Percentiles rank a stretch among this genome's conserved stretches.
These are phyloP conservation scores for Nesoenas mayeri DNA, from an alignment of 2,113 vertebrate genomes.

Conservation along the genomic window DNA sequence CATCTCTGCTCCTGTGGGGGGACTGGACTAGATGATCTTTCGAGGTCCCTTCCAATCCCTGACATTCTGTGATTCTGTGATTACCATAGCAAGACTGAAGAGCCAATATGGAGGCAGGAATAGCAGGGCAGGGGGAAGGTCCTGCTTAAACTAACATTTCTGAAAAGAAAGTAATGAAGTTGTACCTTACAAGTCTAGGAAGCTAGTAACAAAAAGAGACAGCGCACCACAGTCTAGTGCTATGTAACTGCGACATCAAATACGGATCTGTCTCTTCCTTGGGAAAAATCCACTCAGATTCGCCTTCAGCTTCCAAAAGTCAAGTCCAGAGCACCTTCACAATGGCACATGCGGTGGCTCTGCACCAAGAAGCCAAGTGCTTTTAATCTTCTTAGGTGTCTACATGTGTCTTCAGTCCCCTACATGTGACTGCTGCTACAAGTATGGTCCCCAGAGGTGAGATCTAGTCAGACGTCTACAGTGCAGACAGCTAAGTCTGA, in stretches of 20 bases:
- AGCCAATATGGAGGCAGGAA: neutral
- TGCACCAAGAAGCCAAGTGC: neutral
- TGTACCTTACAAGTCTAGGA: neutral
- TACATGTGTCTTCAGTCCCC: neutral
- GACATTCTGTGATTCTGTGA: neutral
- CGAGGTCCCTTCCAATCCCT: no score
- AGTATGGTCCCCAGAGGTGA: neutral
- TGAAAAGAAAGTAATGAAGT: neutral
- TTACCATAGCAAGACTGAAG: neutral
- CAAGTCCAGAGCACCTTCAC: neutral
- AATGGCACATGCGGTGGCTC: neutral
- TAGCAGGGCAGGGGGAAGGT: neutral
- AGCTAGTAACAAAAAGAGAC: neutral
- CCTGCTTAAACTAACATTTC: neutral
- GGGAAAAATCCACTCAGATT: neutral
- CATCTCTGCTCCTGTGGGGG: no score
- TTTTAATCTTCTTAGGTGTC: neutral
- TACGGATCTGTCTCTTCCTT: neutral
- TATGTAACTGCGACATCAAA: neutral
- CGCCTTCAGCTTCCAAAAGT: neutral
- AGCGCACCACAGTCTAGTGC: neutral
- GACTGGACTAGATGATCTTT: no score
- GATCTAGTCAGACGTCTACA: neutral
- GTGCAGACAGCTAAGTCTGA: slow-evolving; percentile 32
- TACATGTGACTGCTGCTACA: neutral